Percentiles rank a stretch among this genome's conserved stretches.
phyloP scores from a whole-genome alignment of 2,113 vertebrate species.

The Peucedramus taeniatus region DNA sequence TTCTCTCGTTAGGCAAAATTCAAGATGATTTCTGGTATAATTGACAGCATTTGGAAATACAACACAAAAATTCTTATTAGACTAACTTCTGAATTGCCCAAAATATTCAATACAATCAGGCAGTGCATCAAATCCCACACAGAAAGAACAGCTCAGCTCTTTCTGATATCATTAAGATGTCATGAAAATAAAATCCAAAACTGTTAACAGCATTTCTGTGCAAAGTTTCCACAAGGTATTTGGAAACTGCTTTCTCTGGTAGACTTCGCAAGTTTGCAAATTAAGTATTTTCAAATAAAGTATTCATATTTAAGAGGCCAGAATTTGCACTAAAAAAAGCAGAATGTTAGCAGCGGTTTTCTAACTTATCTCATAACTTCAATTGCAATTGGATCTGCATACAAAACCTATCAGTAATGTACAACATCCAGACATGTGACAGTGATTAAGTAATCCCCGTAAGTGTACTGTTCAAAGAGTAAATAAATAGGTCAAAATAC shows the following conservation, averaged over 20 bases:
- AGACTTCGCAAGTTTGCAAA: not conserved
- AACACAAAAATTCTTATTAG: not conserved
- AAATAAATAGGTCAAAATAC: slow-evolving; percentile 66
- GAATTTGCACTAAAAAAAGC: not conserved
- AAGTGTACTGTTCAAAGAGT: not conserved
- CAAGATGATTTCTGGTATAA: not conserved
- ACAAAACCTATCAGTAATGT: not conserved
- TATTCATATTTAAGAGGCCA: not conserved
- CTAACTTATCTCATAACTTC: not conserved
- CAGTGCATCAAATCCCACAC: not conserved
- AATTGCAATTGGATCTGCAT: not conserved
- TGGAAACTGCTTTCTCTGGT: not conserved
- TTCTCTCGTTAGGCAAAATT: not conserved
- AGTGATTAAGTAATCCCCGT: not conserved
- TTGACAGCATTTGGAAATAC: not conserved
- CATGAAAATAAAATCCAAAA: not conserved
- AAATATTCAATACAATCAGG: not conserved
- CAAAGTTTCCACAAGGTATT: not conserved
- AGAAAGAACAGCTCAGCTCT: not conserved
- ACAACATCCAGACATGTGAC: not conserved
- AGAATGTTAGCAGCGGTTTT: not conserved
- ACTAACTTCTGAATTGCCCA: not conserved
- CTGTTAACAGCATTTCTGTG: not conserved
- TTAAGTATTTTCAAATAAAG: not conserved
- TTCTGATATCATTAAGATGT: not conserved